Evolutionary conservation across 2,797 vertebrate genomes (phyloP), one percentile per base, ranked within the genome.

Genomic region (Potorous gilbertii): DNA sequence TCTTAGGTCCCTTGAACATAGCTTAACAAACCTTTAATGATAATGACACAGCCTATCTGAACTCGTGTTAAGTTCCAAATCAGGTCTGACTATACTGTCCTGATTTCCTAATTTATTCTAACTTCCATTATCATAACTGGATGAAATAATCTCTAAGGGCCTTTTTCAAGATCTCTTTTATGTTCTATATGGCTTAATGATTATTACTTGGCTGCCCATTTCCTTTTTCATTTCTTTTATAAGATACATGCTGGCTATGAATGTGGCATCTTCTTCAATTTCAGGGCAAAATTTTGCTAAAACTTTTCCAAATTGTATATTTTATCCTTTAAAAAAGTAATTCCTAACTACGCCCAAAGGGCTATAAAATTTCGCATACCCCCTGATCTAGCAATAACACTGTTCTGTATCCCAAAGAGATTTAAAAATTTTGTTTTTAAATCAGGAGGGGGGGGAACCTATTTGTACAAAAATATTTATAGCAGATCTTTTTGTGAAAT

Each of bases 201-300:
- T 55, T 56, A 92, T 66, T 92, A 31, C 0, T 92, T 46, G 95
- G 29, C 52, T 93, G 28, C 40, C 24, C 27, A 29, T 28, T 6
- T 13, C 81, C 62, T 14, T 59, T 92, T 55, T 56, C 54, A 91
- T 54, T 92, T 62, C 0, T 31, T 52, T 91, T 40, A 24, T n/a
- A 55, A n/a, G 46, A 87, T 54, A 93, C 1, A 31, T 34, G 18
- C 2, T 89, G 16, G 46, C 46, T 46, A 94, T 91, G 55, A 93
- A 90, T 56, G n/a, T 96, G n/a, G 91, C 16, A 81, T 89, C 57
- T 24, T 81, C n/a, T 24, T 74, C 1, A 40, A 74, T 40, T 90
- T 8, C 50, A 31, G 94, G 34, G 9, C 29, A 95, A 66, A 46
- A 55, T 55, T 96, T 93, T 66, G 89, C 74, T 95, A 92, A 87